phyloP scores from a whole-genome alignment of 2,888 invertebrate species.

The Trimorus sp. region DNA sequence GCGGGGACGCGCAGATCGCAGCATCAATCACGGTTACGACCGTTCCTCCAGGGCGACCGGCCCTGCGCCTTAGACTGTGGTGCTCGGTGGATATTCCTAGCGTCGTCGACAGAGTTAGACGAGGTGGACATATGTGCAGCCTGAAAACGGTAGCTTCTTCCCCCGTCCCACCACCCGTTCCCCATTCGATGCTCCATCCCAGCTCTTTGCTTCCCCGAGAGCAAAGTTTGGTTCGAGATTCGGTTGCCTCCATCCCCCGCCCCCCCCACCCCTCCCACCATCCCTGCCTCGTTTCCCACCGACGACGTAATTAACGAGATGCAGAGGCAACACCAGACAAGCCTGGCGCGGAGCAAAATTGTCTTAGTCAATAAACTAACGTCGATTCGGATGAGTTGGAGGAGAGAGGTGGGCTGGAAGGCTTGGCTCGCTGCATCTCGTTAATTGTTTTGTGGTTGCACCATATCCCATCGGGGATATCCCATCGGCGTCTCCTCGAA shows the following conservation, averaged over 20 bases:
- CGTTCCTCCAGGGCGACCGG: slow-evolving; percentile 62
- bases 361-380: too few relatives aligned
- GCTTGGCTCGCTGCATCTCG: not conserved
- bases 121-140: slow-evolving; percentile 60
- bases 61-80: slow-evolving; percentile 66
- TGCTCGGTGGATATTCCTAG: slow-evolving; percentile 66
- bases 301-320: slow-evolving; percentile 27
- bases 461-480: slow-evolving; percentile 15
- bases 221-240: slow-evolving; percentile 31
- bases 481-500: slow-evolving; percentile 40
- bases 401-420: too few relatives aligned
- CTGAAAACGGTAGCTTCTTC: slow-evolving; percentile 36
- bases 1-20: slow-evolving; percentile 10
- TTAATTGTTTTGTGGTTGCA: slow-evolving; percentile 24
- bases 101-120: slow-evolving; percentile 58
- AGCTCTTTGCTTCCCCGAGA: slow-evolving; percentile 23
- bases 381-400: too few relatives aligned
- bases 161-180: not conserved
- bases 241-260: slow-evolving; percentile 18
- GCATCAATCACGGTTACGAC: slow-evolving; percentile 44
- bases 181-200: not conserved
- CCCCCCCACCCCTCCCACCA: slow-evolving; percentile 13
- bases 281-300: slow-evolving; percentile 7
- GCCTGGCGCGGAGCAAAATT: too few relatives aligned
- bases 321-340: not conserved